Evolutionary conservation across 1,140 invertebrate species (phyloP), one percentile per base, ranked within the genome.

Genomic region (Hycleus phaleratus): DNA sequence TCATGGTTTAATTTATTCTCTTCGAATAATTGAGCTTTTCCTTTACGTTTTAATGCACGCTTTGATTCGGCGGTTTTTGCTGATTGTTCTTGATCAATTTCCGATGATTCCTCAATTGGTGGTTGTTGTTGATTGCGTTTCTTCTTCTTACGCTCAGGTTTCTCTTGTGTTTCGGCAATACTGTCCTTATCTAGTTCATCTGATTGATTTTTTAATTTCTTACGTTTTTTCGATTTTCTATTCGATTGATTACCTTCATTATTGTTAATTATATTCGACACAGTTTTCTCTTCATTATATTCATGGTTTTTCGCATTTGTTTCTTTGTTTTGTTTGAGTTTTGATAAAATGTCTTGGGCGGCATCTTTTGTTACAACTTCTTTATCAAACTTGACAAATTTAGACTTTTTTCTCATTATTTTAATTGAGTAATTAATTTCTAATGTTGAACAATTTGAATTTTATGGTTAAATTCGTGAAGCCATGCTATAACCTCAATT

Each of bases 1-100:
- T 67, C 64, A 39, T 24, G 8, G 62, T 70, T 64, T 24, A 63
- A 18, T 60, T 68, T 68, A 46, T 68, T 67, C 26, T 66, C 61
- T 48, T 59, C 55, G 32, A 66, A 12, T 9, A 70, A 47, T 56
- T 68, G 42, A 2, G 49, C 49, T 54, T 70, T 59, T 56, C 64
- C 66, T 58, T 63, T 60, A 42, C 63, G 46, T 54, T 70, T 70
- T 49, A 10, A 18, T 26, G 61, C 52, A 48, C 69, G 44, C 43
- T 57, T 69, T 1, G 69, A 71, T 58, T 68, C 64, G 9, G 54
- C 7, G 58, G 26, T 58, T 66, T 50, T 51, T n/a, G 56, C 44
- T 12, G 26, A 26, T 18, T 46, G 52, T 26, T 50, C 58, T 46
- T 38, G 11, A 32, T 3, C 32, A 32, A 32, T 24, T 40, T 42